These are phyloP conservation scores for Oscheius sp. DNA, from an alignment of 2,888 invertebrate genomes.

Conservation along the genomic window DNA sequence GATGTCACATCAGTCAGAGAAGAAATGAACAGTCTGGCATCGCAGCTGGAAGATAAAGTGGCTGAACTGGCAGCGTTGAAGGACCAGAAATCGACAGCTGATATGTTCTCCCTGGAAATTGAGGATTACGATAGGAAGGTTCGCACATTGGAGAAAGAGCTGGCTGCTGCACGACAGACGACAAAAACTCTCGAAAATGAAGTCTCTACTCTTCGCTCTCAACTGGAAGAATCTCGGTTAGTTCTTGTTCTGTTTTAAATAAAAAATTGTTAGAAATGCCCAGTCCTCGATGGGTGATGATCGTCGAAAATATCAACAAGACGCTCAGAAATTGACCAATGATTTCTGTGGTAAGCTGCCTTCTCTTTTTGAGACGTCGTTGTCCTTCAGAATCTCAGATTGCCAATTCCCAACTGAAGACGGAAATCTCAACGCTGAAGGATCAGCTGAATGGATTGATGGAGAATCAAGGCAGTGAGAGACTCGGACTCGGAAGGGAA, in stretches of 20 bases:
- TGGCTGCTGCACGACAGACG: neutral
- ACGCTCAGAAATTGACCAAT: constrained; percentile 5
- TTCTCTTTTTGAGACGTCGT: neutral
- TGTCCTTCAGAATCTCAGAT: neutral
- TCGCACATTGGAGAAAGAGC: constrained; percentile 20
- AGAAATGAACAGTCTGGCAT: neutral
- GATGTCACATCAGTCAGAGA: neutral
- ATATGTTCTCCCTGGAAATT: constrained; percentile 47
- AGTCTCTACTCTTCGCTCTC: neutral
- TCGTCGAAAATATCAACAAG: constrained; percentile 2
- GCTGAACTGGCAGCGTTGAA: constrained; percentile 19
- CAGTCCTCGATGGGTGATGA: neutral
- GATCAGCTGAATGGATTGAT: constrained; percentile 20
- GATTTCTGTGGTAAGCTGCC: neutral
- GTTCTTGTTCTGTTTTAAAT: too few relatives aligned
- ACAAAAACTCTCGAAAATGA: constrained; percentile 1
- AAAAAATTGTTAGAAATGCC: too few relatives aligned
- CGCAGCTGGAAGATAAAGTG: constrained; percentile 17
- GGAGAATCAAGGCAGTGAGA: constrained; percentile 28
- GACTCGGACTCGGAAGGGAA: constrained; percentile 29
- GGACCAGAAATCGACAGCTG: constrained; percentile 28
- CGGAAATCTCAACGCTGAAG: constrained; percentile 1
- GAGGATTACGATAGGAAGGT: constrained; percentile 47
- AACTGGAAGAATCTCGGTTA: constrained; percentile 8
- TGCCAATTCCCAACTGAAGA: constrained; percentile 10